Conservation (phyloP, 2,113 vertebrate genomes). For the Halcyon senegalensis region DNA sequence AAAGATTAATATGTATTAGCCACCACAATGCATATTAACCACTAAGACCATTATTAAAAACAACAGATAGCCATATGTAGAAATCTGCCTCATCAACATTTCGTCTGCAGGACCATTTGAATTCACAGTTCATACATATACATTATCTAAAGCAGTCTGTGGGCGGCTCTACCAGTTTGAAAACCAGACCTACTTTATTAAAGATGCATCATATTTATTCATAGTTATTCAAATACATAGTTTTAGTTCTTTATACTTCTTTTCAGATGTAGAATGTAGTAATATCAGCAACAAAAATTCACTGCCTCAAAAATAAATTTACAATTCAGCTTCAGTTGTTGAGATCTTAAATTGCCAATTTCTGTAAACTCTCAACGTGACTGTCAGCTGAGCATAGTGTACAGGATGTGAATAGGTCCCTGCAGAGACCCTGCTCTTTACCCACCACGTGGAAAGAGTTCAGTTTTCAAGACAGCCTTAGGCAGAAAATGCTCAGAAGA, state of each 20-base stretch:
- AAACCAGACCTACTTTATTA: not conserved
- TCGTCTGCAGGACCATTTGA: not conserved
- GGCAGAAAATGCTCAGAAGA: conserved; percentile 45
- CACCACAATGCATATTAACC: not conserved
- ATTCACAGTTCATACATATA: not conserved
- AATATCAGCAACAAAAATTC: not conserved
- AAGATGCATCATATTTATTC: not conserved
- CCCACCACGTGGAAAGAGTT: not conserved
- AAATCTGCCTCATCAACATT: not conserved
- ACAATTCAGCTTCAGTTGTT: not conserved
- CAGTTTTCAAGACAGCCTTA: conserved; percentile 36
- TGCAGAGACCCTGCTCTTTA: conserved; percentile 25
- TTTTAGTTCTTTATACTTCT: not conserved
- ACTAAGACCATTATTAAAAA: not conserved
- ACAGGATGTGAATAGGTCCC: conserved; percentile 17
- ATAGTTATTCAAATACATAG: not conserved
- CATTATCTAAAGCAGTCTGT: not conserved
- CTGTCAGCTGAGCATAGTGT: conserved; percentile 17
- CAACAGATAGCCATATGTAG: not conserved
- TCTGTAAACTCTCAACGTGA: conserved; percentile 19
- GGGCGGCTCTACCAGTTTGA: not conserved
- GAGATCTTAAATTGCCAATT: not conserved
- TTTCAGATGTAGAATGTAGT: not conserved
- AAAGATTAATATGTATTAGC: not conserved
- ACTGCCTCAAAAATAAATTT: not conserved